Evolutionary conservation across 2,888 invertebrate species (phyloP).

Genomic region (Phytoseiulus persimilis): DNA sequence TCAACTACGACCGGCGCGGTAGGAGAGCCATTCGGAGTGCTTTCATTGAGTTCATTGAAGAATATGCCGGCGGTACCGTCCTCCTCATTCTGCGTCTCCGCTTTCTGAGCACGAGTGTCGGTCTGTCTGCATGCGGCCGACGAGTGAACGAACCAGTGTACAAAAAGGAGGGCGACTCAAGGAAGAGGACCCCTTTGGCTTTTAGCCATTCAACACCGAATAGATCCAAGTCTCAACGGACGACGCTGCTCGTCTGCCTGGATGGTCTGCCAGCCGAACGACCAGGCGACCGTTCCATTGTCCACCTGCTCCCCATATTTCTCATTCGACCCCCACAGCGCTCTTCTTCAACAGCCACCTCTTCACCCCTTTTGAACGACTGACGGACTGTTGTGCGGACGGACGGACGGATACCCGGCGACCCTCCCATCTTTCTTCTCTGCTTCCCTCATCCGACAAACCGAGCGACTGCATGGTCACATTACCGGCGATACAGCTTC

Average conservation of each 20-base stretch:
- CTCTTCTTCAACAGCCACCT: background rate
- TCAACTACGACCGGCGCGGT: background rate
- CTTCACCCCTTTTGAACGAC: background rate
- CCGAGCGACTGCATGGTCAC: background rate
- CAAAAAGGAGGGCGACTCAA: background rate
- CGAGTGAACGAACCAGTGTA: background rate
- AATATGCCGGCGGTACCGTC: background rate
- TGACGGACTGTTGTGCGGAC: background rate
- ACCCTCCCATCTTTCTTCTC: background rate
- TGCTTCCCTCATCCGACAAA: background rate
- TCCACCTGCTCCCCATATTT: background rate
- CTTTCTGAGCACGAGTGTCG: background rate
- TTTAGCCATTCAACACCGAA: background rate
- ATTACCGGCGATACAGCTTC: background rate
- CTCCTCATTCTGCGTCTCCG: background rate
- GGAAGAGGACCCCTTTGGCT: background rate
- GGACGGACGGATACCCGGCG: background rate
- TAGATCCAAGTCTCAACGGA: background rate
- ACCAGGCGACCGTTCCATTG: background rate
- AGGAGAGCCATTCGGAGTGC: background rate
- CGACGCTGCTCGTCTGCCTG: background rate
- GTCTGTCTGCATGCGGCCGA: background rate
- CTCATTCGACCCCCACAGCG: background rate
- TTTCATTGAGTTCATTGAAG: background rate
- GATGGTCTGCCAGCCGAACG: background rate